Evolutionary conservation across 2,888 invertebrate genomes (phyloP), one percentile per base, ranked within the genome.

Genomic region (Catocala nupta): DNA sequence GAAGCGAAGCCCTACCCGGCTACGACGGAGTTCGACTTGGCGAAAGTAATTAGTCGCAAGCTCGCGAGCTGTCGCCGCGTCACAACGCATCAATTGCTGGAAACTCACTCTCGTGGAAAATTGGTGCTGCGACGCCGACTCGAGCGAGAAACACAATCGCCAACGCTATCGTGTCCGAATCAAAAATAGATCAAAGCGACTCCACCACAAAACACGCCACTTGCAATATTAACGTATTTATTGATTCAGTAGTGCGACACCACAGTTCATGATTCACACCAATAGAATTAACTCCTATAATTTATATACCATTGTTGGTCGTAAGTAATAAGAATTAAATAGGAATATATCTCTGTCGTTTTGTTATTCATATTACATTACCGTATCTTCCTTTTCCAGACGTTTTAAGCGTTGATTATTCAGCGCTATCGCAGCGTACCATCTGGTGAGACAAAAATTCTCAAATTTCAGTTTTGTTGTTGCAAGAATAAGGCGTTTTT

Each of bases 401-500:
- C 92, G 91, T 93, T 93, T 91, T 91, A 93, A 93, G 92, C 92
- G 93, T 93, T 94, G 94, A 93, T 94, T 94, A 94, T 94, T 93
- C 93, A 91, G 90, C 89, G 89, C 87, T 93, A 93, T 93, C 93
- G 83, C 81, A 75, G 80, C 81, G 85, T 85, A 88, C 90, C 94
- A 93, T 94, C 94, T 94, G 93, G 82, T 85, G 69, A 63, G 65
- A 56, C 70, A 56, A 71, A n/a, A 69, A 71, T 66, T 63, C 55
- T 65, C 73, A 73, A 78, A 87, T 84, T 85, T 71, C 74, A 79
- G 78, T 75, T 86, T 84, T 87, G 81, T 76, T 62, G 39, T 59
- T 52, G 54, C 69, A 58, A 72, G 72, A 75, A 85, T 92, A 93
- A 83, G 83, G 89, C 77, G 73, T 79, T 75, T 84, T 89, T 89